These are phyloP conservation scores for Tragelaphus eurycerus DNA, from an alignment of 2,797 vertebrate species.

Conservation along the genomic window DNA sequence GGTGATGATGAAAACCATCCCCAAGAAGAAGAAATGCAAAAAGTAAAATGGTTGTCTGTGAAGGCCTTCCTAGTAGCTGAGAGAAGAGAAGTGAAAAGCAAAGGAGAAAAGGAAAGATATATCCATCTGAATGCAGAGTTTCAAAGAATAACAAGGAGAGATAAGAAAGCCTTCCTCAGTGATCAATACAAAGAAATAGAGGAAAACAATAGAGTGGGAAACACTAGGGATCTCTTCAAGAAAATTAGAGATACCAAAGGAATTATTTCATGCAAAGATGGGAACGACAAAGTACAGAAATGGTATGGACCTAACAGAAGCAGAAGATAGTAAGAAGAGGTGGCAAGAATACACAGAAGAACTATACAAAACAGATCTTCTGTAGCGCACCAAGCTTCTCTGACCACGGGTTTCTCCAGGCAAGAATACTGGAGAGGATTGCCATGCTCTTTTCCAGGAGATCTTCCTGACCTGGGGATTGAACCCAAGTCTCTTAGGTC, in stretches of 20 bases:
- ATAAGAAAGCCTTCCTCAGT: not conserved
- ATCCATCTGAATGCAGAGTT: not conserved
- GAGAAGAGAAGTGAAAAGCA: not conserved
- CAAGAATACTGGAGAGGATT: not conserved
- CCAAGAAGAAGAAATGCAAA: not conserved
- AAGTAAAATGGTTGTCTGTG: not conserved
- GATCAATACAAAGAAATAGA: not conserved
- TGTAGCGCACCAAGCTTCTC: not conserved
- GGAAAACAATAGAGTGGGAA: not conserved
- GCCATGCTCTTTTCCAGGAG: not conserved
- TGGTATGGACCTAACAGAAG: not conserved
- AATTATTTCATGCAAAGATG: not conserved
- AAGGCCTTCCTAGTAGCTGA: not conserved
- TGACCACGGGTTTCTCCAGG: not conserved
- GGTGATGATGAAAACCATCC: not conserved
- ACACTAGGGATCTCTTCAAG: not conserved
- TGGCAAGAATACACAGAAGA: not conserved
- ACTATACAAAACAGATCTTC: not conserved
- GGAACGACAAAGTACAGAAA: not conserved
- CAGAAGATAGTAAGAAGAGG: not conserved
- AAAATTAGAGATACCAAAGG: not conserved
- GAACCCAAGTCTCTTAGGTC: not conserved
- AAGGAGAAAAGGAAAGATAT: not conserved
- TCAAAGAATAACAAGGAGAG: not conserved
- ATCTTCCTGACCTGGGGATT: not conserved